Evolutionary conservation across 2,888 invertebrate species (phyloP).

Genomic region (Eugnorisma glareosa): DNA sequence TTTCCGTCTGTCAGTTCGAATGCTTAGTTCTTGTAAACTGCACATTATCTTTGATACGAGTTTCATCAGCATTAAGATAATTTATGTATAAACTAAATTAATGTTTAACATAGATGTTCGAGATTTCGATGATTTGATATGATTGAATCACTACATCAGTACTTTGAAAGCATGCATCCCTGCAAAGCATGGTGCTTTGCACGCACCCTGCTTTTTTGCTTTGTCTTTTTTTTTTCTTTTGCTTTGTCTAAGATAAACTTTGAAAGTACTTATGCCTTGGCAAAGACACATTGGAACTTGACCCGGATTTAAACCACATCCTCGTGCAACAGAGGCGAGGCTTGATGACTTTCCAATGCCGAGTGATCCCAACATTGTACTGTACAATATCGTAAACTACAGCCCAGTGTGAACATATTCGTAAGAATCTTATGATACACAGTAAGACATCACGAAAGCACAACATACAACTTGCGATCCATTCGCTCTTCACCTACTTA

Average conservation of each 20-base stretch:
- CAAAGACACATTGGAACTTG: not conserved
- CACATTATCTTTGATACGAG: too few species aligned
- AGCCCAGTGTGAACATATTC: not conserved
- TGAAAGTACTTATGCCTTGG: not conserved
- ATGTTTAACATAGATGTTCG: too few species aligned
- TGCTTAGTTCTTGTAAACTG: too few species aligned
- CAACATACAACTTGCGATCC: slow-evolving; percentile 50
- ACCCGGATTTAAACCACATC: not conserved
- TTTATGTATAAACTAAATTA: too few species aligned
- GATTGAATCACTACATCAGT: not conserved
- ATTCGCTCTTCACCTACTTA: slow-evolving; percentile 54
- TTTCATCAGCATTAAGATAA: too few species aligned
- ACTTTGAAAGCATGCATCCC: not conserved
- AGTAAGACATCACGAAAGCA: slow-evolving; percentile 62
- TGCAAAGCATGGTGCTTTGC: not conserved
- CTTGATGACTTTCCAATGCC: not conserved
- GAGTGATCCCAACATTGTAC: not conserved
- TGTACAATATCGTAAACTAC: not conserved
- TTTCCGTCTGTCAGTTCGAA: too few species aligned
- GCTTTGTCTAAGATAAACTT: not conserved
- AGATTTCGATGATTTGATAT: too few species aligned
- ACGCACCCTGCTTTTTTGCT: too few species aligned
- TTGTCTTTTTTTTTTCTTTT: too few species aligned
- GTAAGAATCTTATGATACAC: slow-evolving; percentile 56
- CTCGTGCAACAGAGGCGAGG: not conserved